Percentiles rank a stretch among this genome's conserved stretches.
Conservation (phyloP, 2,113 vertebrate species). For the Aegypius monachus region DNA sequence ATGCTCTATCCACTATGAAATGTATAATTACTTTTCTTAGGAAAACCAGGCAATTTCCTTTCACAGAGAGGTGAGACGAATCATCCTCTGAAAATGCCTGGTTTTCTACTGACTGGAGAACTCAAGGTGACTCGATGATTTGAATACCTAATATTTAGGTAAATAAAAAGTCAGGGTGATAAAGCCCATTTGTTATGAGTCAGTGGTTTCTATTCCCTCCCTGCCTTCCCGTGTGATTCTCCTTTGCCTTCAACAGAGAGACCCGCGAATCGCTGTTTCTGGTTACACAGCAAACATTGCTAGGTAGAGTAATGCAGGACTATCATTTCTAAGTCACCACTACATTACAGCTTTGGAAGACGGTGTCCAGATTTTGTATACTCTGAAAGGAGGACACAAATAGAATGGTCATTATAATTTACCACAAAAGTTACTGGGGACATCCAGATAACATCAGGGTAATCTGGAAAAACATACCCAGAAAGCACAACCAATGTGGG, state of each 20-base stretch:
- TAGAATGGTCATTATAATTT: not conserved
- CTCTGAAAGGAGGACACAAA: not conserved
- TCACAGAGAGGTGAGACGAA: not conserved
- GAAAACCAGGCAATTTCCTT: not conserved
- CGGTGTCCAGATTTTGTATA: not conserved
- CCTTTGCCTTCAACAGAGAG: not conserved
- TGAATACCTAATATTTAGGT: not conserved
- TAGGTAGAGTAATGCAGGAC: not conserved
- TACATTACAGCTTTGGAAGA: not conserved
- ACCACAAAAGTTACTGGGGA: not conserved
- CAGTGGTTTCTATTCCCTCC: not conserved
- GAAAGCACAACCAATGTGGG: not conserved
- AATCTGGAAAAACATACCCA: not conserved
- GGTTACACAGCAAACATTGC: not conserved
- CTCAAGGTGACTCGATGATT: not conserved
- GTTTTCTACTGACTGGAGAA: not conserved
- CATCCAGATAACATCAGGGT: not conserved
- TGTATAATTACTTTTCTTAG: not conserved
- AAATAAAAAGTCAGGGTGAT: not conserved
- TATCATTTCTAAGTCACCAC: not conserved
- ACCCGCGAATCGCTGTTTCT: not conserved
- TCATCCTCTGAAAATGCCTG: not conserved
- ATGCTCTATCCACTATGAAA: not conserved
- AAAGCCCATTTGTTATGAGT: not conserved
- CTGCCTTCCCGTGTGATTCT: fast-evolving